phyloP scores from a whole-genome alignment of 2,888 invertebrate genomes.

The Epiperipatus broadwayi region DNA sequence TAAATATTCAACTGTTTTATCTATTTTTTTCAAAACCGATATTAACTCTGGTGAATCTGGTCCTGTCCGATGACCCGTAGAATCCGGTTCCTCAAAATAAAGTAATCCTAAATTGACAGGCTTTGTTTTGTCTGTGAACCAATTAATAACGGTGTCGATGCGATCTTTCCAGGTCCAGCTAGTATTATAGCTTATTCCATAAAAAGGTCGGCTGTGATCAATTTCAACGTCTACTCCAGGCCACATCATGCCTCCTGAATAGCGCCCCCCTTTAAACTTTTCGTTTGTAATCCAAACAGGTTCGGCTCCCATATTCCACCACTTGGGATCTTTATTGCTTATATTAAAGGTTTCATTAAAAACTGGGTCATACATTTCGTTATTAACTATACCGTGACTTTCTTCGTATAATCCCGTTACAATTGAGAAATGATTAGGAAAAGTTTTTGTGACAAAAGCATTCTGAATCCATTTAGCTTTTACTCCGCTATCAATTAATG shows the following conservation, averaged over 20 bases:
- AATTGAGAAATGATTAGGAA: slow-evolving; percentile 52
- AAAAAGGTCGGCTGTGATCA: slow-evolving; percentile 28
- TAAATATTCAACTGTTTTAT: slow-evolving; percentile 37
- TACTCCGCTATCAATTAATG: slow-evolving; percentile 37
- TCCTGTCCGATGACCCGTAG: slow-evolving; percentile 36
- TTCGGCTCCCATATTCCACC: slow-evolving; percentile 35
- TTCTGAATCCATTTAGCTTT: slow-evolving; percentile 29
- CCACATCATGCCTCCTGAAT: slow-evolving; percentile 50
- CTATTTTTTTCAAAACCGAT: slow-evolving; percentile 20
- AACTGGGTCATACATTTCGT: slow-evolving; percentile 37
- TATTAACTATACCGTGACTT: slow-evolving; percentile 47
- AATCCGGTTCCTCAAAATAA: slow-evolving; percentile 51
- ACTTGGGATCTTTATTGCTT: slow-evolving; percentile 31
- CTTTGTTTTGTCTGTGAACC: slow-evolving; percentile 37
- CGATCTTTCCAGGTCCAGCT: slow-evolving; percentile 32
- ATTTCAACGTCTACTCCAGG: slow-evolving; percentile 40
- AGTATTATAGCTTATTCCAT: slow-evolving; percentile 18
- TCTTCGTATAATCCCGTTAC: slow-evolving; percentile 48
- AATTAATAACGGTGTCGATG: slow-evolving; percentile 39
- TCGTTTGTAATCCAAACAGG: slow-evolving; percentile 38
- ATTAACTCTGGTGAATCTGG: slow-evolving; percentile 31
- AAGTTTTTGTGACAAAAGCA: slow-evolving; percentile 41
- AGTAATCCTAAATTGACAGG: slow-evolving; percentile 48
- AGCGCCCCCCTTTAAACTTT: slow-evolving; percentile 32
- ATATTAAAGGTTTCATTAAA: slow-evolving; percentile 19